Evolutionary conservation across 1,140 invertebrate species (phyloP), one percentile per base, ranked within the genome.

Genomic region (Pogonus chalceus): DNA sequence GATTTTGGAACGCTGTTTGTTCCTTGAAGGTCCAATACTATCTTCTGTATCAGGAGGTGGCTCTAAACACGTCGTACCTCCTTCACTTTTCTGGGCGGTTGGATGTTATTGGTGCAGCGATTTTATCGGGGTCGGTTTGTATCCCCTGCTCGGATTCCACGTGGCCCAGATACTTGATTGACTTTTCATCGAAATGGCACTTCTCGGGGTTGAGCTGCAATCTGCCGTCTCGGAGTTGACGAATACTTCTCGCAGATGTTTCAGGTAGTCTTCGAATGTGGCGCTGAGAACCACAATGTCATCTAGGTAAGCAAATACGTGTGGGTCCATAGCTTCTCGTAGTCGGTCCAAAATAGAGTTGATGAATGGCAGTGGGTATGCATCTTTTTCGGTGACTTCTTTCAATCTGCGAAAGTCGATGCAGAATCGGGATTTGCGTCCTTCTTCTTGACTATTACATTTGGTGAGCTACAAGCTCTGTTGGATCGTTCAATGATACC

Each of bases 371-470:
- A 31, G 26, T 31, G 4, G 26, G 14, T 31, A 49, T 43, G 64
- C 68, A 4, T 16, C 54, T 53, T 16, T 77, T 74, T 14, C 75
- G 47, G 0, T 60, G 56, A 0, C 55, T 56, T 2, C 66, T n/a
- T n/a, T n/a, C n/a, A n/a, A n/a, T n/a, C n/a, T n/a, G n/a, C n/a
- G n/a, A n/a, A n/a, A n/a, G n/a, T n/a, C n/a, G n/a, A n/a, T n/a
- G n/a, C n/a, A n/a, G n/a, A n/a, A n/a, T n/a, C n/a, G n/a, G n/a
- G n/a, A n/a, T n/a, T n/a, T n/a, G n/a, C 67, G 53, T 78, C 71
- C 58, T 71, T 72, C 59, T 80, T 82, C 9, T 56, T 59, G 1
- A 74, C 69, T 1, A 76, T 20, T 0, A 78, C 64, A 0, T 76
- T 62, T 1, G 72, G 72, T 2, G 67, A 69, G 14, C 61, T 55